These are phyloP conservation scores for Hypena proboscidalis DNA, from an alignment of 2,888 invertebrate species.

Conservation along the genomic window DNA sequence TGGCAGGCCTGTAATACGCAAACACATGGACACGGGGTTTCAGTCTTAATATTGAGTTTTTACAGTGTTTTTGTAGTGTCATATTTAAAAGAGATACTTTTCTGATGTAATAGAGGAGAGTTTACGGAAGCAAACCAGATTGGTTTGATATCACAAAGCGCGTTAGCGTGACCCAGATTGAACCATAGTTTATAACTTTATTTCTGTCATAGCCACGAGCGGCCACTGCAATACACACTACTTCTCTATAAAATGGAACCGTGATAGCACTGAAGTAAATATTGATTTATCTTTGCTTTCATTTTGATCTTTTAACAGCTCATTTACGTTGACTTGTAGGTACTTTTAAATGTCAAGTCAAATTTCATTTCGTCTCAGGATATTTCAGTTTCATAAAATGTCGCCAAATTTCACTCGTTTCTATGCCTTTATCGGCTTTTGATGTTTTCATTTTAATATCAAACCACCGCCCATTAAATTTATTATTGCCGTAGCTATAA, in stretches of 20 bases:
- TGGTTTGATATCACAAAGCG: slow-evolving; percentile 29
- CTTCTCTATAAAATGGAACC: too few relatives aligned
- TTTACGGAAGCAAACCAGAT: slow-evolving; percentile 13
- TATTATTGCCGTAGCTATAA: slow-evolving; percentile 21
- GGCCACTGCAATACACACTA: slow-evolving; percentile 4
- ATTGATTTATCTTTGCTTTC: too few relatives aligned
- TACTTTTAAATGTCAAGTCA: too few relatives aligned
- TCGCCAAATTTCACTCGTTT: neutral
- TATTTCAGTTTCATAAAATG: neutral
- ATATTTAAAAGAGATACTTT: too few relatives aligned
- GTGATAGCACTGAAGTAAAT: too few relatives aligned
- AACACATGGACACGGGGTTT: too few relatives aligned
- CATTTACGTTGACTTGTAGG: too few relatives aligned
- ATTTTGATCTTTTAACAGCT: slow-evolving; percentile 23
- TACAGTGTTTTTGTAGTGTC: too few relatives aligned
- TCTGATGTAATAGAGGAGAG: neutral
- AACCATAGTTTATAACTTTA: slow-evolving; percentile 21
- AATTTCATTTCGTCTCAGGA: too few relatives aligned
- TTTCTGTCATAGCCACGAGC: slow-evolving; percentile 12
- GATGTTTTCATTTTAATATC: slow-evolving; percentile 5
- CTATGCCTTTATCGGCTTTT: slow-evolving; percentile 4
- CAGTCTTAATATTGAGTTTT: too few relatives aligned
- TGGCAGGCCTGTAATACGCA: too few relatives aligned
- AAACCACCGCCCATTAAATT: slow-evolving; percentile 15
- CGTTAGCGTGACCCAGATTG: slow-evolving; percentile 36